phyloP scores from a whole-genome alignment of 2,113 vertebrate genomes.

The Erpornis zantholeuca region DNA sequence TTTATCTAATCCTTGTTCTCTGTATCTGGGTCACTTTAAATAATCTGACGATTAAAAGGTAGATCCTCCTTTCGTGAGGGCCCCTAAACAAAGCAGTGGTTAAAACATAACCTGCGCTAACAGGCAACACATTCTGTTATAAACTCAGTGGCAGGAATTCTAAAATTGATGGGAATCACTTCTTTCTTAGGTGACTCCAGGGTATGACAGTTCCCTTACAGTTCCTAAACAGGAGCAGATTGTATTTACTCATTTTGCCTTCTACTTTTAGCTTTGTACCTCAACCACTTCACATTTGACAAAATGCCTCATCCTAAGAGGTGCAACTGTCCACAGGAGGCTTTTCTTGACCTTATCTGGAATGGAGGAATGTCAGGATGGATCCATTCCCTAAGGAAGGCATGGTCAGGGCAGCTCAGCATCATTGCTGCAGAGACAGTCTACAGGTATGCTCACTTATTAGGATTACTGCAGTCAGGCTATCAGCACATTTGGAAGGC shows the following conservation, averaged over 20 bases:
- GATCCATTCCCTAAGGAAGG: not conserved
- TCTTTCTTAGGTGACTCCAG: not conserved
- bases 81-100: not conserved
- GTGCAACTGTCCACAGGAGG: not conserved
- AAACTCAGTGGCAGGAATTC: not conserved
- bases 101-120: not conserved
- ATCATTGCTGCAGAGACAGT: not conserved
- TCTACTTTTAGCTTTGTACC: not conserved
- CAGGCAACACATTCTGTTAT: rapidly evolving
- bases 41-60: slow-evolving; percentile 51
- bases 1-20: slow-evolving; percentile 58
- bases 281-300: not conserved
- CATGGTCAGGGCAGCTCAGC: not conserved
- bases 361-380: not conserved
- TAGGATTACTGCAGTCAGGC: not conserved
- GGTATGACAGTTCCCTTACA: not conserved
- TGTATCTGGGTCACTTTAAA: slow-evolving; percentile 63
- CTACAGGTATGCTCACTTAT: not conserved
- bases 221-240: not conserved
- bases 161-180: not conserved
- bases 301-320: not conserved
- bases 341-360: not conserved
- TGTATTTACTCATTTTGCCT: not conserved
- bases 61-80: not conserved
- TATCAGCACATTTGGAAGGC: not conserved